These are phyloP conservation scores for Oryzias sinensis DNA, from an alignment of 2,797 vertebrate genomes.

Conservation along the genomic window DNA sequence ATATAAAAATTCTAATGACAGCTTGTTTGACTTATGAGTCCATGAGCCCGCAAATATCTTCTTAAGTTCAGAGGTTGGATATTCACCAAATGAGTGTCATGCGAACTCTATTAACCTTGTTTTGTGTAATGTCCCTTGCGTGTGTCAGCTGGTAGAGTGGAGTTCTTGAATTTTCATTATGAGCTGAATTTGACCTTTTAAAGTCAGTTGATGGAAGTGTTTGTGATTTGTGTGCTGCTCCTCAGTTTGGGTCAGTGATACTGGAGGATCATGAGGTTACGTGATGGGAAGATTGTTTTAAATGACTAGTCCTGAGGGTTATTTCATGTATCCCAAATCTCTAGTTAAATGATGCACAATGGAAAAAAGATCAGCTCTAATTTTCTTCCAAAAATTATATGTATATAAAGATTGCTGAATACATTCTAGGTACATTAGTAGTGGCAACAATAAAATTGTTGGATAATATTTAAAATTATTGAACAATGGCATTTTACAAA, in stretches of 20 bases:
- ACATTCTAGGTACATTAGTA: too few species aligned
- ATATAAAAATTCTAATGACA: not conserved
- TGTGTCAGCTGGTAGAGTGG: conserved; percentile 1
- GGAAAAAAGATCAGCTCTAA: not conserved
- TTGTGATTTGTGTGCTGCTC: conserved; percentile 24
- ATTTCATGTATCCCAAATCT: conserved; percentile 24
- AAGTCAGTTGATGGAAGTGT: conserved; percentile 11
- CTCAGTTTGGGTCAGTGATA: conserved; percentile 1
- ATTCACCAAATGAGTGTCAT: conserved; percentile 26
- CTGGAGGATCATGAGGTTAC: conserved; percentile 15
- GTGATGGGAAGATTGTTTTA: conserved; percentile 1
- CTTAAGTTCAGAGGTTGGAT: conserved; percentile 27
- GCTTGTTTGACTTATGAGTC: conserved; percentile 3
- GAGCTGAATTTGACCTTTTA: conserved; percentile 9
- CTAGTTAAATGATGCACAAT: not conserved
- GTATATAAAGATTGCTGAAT: too few species aligned
- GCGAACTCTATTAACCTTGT: conserved; percentile 52
- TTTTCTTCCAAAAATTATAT: not conserved
- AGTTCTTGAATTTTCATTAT: conserved; percentile 24
- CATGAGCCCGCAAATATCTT: conserved; percentile 4
- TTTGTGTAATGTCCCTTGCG: conserved; percentile 10
- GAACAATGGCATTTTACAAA: too few species aligned
- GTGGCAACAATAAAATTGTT: too few species aligned
- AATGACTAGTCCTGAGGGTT: conserved; percentile 17
- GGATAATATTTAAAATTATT: too few species aligned